These are phyloP conservation scores for Zaprionus taronus DNA, from an alignment of 1,140 invertebrate genomes.

Conservation along the genomic window DNA sequence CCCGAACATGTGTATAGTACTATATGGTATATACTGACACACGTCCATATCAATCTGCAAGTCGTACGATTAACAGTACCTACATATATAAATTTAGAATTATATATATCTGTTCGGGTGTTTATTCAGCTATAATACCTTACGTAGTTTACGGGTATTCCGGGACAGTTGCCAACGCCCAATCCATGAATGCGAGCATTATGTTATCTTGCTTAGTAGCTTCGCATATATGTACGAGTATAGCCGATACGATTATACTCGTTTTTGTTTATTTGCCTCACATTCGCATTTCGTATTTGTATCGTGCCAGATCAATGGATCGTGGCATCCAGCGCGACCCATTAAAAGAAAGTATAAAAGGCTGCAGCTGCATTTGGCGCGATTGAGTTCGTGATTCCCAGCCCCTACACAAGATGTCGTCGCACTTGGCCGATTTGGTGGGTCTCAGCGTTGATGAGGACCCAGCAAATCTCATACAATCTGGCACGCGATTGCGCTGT, in stretches of 20 bases:
- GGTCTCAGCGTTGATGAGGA: constrained; percentile 49
- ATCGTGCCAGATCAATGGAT: constrained; percentile 36
- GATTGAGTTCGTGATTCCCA: constrained; percentile 4
- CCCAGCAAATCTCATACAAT: not conserved
- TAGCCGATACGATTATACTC: constrained; percentile 9
- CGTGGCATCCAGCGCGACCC: not conserved
- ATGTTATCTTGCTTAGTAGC: constrained; percentile 46
- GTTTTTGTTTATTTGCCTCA: constrained; percentile 29
- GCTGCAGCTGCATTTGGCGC: constrained; percentile 30
- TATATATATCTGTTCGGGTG: constrained; percentile 13
- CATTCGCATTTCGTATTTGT: constrained; percentile 29
- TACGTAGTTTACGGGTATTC: constrained; percentile 6
- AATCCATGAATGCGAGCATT: constrained; percentile 3
- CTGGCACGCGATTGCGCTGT: not conserved
- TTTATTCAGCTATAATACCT: constrained; percentile 2
- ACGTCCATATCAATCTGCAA: not conserved
- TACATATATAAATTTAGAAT: too few relatives aligned
- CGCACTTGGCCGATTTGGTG: constrained; percentile 53
- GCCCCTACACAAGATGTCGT: constrained; percentile 32
- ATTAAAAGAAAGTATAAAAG: constrained; percentile 32
- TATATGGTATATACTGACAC: not conserved
- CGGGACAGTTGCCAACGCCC: constrained; percentile 24
- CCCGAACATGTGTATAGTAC: not conserved
- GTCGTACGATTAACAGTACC: constrained; percentile 14
- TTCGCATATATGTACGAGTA: constrained; percentile 17